These are phyloP conservation scores for Tromatobia lineatoria DNA, from an alignment of 2,888 invertebrate species.

Conservation along the genomic window DNA sequence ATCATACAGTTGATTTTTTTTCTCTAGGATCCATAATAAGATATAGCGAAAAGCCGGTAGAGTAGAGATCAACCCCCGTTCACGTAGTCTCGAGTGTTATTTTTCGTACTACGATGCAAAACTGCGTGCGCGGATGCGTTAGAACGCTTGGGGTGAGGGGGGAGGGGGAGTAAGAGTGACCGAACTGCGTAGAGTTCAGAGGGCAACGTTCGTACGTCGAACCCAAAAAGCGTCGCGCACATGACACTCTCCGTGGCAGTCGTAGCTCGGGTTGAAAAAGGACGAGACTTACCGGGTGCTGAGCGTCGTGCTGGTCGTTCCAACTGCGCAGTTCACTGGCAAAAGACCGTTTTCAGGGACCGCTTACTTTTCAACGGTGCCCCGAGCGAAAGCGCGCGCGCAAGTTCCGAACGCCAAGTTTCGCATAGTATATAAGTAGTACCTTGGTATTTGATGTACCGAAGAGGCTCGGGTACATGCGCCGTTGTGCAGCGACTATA, in stretches of 20 bases:
- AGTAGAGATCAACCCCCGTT: background rate
- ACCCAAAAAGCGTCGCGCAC: slow-evolving; percentile 34
- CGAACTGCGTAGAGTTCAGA: slow-evolving; percentile 26
- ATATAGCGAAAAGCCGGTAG: slow-evolving; percentile 3
- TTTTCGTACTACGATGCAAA: slow-evolving; percentile 18
- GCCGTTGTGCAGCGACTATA: slow-evolving; percentile 2
- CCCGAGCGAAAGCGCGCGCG: slow-evolving; percentile 66
- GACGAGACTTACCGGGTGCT: slow-evolving; percentile 81
- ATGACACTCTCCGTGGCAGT: background rate
- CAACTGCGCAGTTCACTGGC: slow-evolving; percentile 83
- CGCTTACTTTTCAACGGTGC: slow-evolving; percentile 73
- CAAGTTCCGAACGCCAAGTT: slow-evolving; percentile 7
- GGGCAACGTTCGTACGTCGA: slow-evolving; percentile 43
- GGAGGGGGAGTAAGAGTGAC: background rate
- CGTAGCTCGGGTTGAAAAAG: background rate
- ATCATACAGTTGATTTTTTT: background rate
- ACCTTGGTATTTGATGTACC: background rate
- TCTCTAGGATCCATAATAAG: background rate
- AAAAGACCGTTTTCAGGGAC: slow-evolving; percentile 78
- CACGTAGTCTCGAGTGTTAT: background rate
- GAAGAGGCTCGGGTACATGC: background rate
- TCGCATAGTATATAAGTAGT: background rate
- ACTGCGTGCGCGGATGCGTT: slow-evolving; percentile 17
- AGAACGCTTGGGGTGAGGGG: background rate
- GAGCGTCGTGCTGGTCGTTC: slow-evolving; percentile 79